These are phyloP conservation scores for Pyrgilauda ruficollis DNA, from an alignment of 2,113 vertebrate species.

Conservation along the genomic window DNA sequence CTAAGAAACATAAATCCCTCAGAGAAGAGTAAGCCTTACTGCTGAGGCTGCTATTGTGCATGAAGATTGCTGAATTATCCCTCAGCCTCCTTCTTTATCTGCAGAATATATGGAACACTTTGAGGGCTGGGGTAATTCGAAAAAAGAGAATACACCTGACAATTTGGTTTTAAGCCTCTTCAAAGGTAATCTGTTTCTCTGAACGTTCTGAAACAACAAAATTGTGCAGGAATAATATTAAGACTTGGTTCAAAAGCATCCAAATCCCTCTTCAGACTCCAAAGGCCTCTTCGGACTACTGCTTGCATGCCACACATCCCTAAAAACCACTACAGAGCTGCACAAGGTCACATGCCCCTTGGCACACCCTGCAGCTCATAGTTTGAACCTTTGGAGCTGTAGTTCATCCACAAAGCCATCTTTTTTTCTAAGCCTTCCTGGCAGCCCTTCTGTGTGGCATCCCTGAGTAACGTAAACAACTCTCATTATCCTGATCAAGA, in stretches of 20 bases:
- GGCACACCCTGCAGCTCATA: neutral
- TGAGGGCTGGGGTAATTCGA: neutral
- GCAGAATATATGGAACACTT: neutral
- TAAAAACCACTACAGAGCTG: slow-evolving; percentile 35
- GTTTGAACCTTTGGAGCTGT: neutral
- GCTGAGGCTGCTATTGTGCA: neutral
- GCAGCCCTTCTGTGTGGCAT: neutral
- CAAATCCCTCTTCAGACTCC: neutral
- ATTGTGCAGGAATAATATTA: neutral
- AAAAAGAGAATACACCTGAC: neutral
- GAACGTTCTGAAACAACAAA: slow-evolving; percentile 15
- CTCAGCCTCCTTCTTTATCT: neutral
- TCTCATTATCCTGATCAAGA: neutral
- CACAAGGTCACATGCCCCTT: neutral
- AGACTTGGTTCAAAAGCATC: slow-evolving; percentile 10
- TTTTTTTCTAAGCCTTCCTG: neutral
- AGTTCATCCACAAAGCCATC: neutral
- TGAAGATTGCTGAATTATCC: neutral
- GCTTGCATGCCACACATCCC: neutral
- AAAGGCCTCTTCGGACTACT: neutral
- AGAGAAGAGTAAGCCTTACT: neutral
- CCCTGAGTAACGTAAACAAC: neutral
- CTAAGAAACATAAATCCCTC: neutral
- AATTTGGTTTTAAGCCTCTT: slow-evolving; percentile 4
- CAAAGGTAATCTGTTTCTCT: slow-evolving; percentile 24